Evolutionary conservation across 2,888 invertebrate genomes (phyloP).

Genomic region (Scrobipalpa costella): DNA sequence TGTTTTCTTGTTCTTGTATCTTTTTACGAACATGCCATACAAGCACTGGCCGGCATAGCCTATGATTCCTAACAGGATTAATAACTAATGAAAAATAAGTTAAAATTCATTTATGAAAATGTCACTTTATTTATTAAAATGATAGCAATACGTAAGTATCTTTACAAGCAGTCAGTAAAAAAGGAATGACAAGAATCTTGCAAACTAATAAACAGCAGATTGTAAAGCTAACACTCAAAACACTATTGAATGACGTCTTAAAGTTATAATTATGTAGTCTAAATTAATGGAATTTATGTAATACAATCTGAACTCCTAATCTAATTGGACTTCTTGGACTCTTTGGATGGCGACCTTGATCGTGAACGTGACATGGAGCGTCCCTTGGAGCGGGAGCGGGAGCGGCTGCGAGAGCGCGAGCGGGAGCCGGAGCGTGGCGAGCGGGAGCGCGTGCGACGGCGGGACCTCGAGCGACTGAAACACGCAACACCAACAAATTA

Average conservation of each 20-base stretch:
- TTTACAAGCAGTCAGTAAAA: conserved; percentile 13
- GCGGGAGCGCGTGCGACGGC: conserved; percentile 83
- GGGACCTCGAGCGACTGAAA: conserved; percentile 82
- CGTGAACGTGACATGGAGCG: conserved; percentile 75
- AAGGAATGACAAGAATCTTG: conserved; percentile 18
- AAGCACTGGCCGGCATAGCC: too few relatives aligned
- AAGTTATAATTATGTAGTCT: conserved; percentile 13
- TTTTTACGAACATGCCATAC: too few relatives aligned
- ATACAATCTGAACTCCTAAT: not conserved
- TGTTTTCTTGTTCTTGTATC: too few relatives aligned
- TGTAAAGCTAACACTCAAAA: conserved; percentile 18
- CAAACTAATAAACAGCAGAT: conserved; percentile 1
- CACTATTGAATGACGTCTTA: conserved; percentile 14
- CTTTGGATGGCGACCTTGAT: conserved; percentile 75
- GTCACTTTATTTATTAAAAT: conserved; percentile 18
- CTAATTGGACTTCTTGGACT: conserved; percentile 75
- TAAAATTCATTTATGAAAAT: not conserved
- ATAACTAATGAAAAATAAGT: too few relatives aligned
- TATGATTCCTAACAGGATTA: too few relatives aligned
- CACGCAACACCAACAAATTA: conserved; percentile 35
- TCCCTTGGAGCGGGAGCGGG: conserved; percentile 77
- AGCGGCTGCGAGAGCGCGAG: conserved; percentile 67
- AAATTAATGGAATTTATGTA: conserved; percentile 15
- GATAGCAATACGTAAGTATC: conserved; percentile 15
- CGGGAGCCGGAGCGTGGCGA: conserved; percentile 75